Base-by-base conservation (phyloP, 1,140 invertebrate species). In the Contarinia nasturtii region DNA sequence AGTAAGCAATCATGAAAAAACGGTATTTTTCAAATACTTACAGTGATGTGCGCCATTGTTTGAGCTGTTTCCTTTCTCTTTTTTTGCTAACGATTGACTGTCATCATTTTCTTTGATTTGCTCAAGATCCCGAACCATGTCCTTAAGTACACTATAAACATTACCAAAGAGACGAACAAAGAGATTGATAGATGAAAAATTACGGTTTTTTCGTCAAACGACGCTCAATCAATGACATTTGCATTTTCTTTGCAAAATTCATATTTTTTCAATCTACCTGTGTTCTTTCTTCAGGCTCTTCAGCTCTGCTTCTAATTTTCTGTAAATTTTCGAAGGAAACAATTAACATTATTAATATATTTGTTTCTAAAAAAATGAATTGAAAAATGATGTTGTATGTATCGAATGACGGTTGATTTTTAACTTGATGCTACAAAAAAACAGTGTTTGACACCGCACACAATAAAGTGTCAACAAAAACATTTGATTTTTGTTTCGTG, bases 81-180 rank as follows among this genome's bases (percentile, higher is more conserved):
- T 42, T 33, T 20, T 47, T 4, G 21, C n/a, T 18, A 19, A 41
- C 2, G 41, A 18, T 41, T 42, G 37, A 7, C 21, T 38, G n/a
- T 47, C 46, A 8, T 47, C 38, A 10, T 41, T 47, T 12, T 47
- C 46, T 27, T 47, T 37, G n/a, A 47, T 47, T 17, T 47, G 46
- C 17, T 47, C 46, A 7, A 47, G 37, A 33, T 38, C 46, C 15
- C 38, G 21, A 3, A 47, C 46, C 46, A 47, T 47, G 10, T 47
- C 46, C 19, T 47, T 47, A 11, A 47, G 46, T 21, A 47, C 38
- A 47, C 38, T 43, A 17, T 17, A 43, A 43, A 40, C 4, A 12
- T 40, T 40, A 12, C 8, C 34, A n/a, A 10, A n/a, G n/a, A 36
- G 34, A 14, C 3, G 14, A 40, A 40, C 37, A 18, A 40, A 18